Percentiles rank a stretch among this genome's conserved stretches.
Evolutionary conservation across 1,140 invertebrate species (phyloP).

Genomic region (Camponotus vicinus): DNA sequence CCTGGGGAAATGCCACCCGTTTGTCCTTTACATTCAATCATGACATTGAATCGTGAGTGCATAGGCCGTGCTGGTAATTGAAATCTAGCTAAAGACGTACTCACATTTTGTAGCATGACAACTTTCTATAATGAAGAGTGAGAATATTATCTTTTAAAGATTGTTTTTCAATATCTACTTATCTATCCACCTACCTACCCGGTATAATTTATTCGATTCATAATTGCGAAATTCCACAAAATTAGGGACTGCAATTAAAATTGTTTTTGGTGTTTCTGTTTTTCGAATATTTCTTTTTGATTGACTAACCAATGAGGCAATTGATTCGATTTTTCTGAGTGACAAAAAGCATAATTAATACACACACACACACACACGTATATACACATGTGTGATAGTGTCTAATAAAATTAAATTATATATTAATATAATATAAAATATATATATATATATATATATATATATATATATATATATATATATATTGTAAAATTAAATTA

Average conservation of each 20-base stretch:
- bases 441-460: neutral
- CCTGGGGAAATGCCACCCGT: conserved; percentile 76
- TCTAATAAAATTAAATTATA: neutral
- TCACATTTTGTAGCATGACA: conserved; percentile 76
- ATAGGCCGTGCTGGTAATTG: conserved; percentile 63
- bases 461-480: neutral
- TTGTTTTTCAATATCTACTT: neutral
- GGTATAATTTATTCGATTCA: conserved; percentile 71
- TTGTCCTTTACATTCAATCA: conserved; percentile 61
- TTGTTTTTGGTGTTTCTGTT: conserved; percentile 17
- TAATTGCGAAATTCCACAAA: conserved; percentile 79
- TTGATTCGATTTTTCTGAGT: neutral
- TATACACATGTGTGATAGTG: neutral
- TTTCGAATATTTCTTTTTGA: conserved; percentile 61
- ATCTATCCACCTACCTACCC: conserved; percentile 40
- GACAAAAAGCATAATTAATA: neutral
- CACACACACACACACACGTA: no score
- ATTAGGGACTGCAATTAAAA: conserved; percentile 71
- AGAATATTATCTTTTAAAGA: conserved; percentile 17
- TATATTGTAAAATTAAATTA: neutral
- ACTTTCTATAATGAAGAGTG: conserved; percentile 71
- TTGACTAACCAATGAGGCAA: neutral
- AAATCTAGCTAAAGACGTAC: conserved; percentile 73
- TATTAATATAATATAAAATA: neutral
- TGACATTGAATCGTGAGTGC: conserved; percentile 71